Base-by-base conservation (phyloP, 2,797 vertebrate genomes). In the Anisognathus igniventris region DNA sequence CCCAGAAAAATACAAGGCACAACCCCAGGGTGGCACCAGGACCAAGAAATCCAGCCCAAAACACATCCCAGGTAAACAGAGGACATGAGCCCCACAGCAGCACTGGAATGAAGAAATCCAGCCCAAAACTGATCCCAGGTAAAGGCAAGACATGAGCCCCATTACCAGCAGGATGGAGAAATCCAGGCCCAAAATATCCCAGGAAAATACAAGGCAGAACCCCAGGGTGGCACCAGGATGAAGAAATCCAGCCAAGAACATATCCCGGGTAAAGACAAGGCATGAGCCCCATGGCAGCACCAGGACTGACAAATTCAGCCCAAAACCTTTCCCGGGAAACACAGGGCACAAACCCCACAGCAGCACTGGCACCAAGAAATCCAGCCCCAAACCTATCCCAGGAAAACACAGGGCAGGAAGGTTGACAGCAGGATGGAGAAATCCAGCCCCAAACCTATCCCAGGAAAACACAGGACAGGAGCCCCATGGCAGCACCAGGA, bases 161-260 rank as follows among this genome's bases (percentile, higher is more conserved):
- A 10, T 1, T 0, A 12, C 1, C 42, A 39, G 10, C 3, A 4
- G 20, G 30, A 42, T 1, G 2, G 4, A 68, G 45, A 35, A 56
- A 56, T 56, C 21, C 75, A 37, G 22, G 10, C n/a, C 61, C 6
- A 56, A 64, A 66, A 8, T 18, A 17, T 45, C n/a, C 22, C 14
- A 16, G 51, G 7, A 13, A 20, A 44, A 28, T 2, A 22, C 24
- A 47, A 19, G 16, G 23, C 31, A 58, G 6, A 18, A 28, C 7
- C 0, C 20, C 21, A 20, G 0, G 6, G 37, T 8, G 28, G 78
- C 27, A 56, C 53, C 31, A 33, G 53, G 31, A 23, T 56, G 54
- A 7, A 56, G 54, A 33, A 48, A 84, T 84, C 44, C 70, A 50
- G 81, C 31, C 61, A 2, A 3, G 10, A 57, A 84, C 54, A 3